These are phyloP conservation scores for Philonicus albiceps DNA, from an alignment of 2,888 invertebrate species.

Conservation along the genomic window DNA sequence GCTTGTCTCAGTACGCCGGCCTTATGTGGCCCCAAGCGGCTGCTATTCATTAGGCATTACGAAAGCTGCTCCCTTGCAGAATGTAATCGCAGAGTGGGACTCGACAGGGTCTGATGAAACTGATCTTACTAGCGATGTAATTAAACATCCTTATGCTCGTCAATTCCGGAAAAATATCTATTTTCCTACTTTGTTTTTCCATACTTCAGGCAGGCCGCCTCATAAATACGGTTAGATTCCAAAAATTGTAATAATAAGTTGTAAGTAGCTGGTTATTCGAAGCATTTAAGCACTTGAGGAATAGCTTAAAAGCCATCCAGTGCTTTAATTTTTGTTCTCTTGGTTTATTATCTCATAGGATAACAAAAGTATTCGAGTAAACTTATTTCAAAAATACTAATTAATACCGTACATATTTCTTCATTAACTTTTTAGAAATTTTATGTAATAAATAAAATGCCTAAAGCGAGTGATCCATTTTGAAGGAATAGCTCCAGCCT, in stretches of 20 bases:
- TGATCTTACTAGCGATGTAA: neutral
- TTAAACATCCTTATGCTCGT: neutral
- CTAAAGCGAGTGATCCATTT: neutral
- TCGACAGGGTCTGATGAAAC: neutral
- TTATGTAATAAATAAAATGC: neutral
- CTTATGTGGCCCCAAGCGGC: neutral
- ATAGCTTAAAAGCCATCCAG: no score
- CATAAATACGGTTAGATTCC: neutral
- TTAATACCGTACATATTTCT: no score
- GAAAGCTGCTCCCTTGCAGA: neutral
- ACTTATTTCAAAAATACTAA: no score
- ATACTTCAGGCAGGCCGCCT: neutral
- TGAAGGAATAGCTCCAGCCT: neutral
- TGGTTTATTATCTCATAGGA: no score
- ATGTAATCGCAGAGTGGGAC: neutral
- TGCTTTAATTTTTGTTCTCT: no score
- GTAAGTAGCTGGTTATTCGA: no score
- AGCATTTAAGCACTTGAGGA: no score
- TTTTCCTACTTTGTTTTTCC: neutral
- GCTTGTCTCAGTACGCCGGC: neutral
- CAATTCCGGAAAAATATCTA: neutral
- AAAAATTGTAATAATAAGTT: neutral
- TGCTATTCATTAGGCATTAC: neutral
- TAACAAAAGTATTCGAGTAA: no score
- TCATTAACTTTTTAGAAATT: neutral